Evolutionary conservation across 2,888 invertebrate genomes (phyloP), one percentile per base, ranked within the genome.

Genomic region (Sphaerophoria taeniata): DNA sequence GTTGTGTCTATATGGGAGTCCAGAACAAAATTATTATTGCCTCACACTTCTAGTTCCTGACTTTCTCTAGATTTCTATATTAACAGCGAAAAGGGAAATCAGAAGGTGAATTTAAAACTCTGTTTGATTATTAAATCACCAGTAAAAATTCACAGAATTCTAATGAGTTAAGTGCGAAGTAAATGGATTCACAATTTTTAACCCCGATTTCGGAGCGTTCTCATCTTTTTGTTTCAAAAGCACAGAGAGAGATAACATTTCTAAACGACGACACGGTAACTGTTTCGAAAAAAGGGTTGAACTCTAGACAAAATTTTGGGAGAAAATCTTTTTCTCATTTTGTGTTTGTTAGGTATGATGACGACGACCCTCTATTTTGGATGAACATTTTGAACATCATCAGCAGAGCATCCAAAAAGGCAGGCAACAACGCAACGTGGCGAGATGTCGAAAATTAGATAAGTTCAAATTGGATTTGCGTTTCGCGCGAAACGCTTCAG

Each of bases 381-480:
- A 70, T 56, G 34, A 24, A 24, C 24, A 24, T 2, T 24, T 24
- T 24, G 11, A 58, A 47, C 70, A 70, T 63, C 60, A 74, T 55
- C 65, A 65, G 34, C 49, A 43, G 49, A 58, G 4, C 56, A 49
- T 16, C 49, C 49, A 16, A 16, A 16, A 7, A 14, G 6, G 6
- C 47, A 49, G 14, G n/a, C 24, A 58, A 47, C 14, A 63, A n/a
- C 45, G 12, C 16, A 47, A 45, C 47, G 49, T 33, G 73, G 81
- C 67, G 72, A 88, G 90, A 90, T 90, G 90, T 89, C 89, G 89
- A 88, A 90, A 90, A 90, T 90, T 90, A 90, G 90, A 90, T 91
- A 90, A 90, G 90, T 90, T 89, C 89, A 91, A 90, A 90, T 90
- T 91, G 90, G 91, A 90, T 91, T 90, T 90, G 81, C 69, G 72